Base-by-base conservation (phyloP, 2,888 invertebrate species). In the Gymnoscelis rufifasciata region DNA sequence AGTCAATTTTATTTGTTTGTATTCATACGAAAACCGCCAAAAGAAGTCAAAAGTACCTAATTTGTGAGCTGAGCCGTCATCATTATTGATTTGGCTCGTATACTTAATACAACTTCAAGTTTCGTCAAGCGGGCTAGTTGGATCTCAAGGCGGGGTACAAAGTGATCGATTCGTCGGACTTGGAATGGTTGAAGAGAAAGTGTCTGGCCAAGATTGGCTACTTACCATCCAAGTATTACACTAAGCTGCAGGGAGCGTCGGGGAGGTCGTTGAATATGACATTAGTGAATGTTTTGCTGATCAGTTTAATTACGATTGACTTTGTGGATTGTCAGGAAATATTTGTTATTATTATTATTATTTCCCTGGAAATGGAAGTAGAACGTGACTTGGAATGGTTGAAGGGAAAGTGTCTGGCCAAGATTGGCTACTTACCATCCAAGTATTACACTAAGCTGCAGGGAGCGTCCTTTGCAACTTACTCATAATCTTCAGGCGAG, bases 361-460 rank as follows among this genome's bases (percentile, higher is more conserved):
- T n/a, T n/a, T n/a, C n/a, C n/a, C n/a, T n/a, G n/a, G n/a, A n/a
- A n/a, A n/a, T n/a, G n/a, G n/a, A n/a, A n/a, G n/a, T n/a, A n/a
- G n/a, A n/a, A n/a, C n/a, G n/a, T n/a, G 97, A 98, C 80, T 94
- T 95, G 7, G 97, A 97, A 71, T 98, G 97, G 98, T 98, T 97
- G 97, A 96, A 97, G 87, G 98, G 97, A 35, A 97, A 97, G 78
- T 96, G 96, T 68, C 89, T 97, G 52, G 97, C 97, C 19, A 92
- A 94, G 66, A 91, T 94, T 38, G 98, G 98, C 7, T 97, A 94
- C 83, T 97, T 98, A 72, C 98, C 98, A 3, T 97, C 97, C 15
- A 97, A 97, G 68, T 98, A 98, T 72, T 97, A 97, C 60, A 95
- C 96, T 49, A 94, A 95, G 66, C 86, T 98, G 46, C 94, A 95